Conservation (phyloP, 35 echinoderm and acorn worm species). For the Acanthaster planci region DNA sequence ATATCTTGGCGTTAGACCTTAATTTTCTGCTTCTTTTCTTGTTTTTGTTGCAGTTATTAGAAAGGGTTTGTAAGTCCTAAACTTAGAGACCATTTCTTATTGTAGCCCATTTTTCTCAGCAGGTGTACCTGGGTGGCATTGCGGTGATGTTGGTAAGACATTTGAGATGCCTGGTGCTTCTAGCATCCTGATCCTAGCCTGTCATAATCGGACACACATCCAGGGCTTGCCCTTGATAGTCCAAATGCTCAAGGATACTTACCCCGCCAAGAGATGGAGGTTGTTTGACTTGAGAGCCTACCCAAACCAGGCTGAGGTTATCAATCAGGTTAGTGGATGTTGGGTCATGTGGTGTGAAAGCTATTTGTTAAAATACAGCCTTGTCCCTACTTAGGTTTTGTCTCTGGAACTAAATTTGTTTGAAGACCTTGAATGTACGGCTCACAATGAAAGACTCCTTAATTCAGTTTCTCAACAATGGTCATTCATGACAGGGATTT, state of each 20-base stretch:
- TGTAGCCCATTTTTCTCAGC: neutral
- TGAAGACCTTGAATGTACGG: too few relatives aligned
- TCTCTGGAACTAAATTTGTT: too few relatives aligned
- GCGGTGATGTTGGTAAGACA: conserved; percentile 59
- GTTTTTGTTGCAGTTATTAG: too few relatives aligned
- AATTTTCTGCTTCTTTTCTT: too few relatives aligned
- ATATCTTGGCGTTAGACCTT: too few relatives aligned
- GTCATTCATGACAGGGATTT: too few relatives aligned
- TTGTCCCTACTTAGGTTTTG: too few relatives aligned
- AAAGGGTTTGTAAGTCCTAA: too few relatives aligned
- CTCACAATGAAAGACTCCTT: too few relatives aligned
- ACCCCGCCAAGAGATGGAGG: conserved; percentile 32
- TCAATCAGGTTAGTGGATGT: conserved; percentile 4
- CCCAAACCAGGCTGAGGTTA: conserved; percentile 4
- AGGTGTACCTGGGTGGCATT: conserved; percentile 42
- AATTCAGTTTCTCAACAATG: too few relatives aligned
- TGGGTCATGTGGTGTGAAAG: too few relatives aligned
- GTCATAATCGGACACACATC: conserved; percentile 25
- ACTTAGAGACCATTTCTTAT: neutral
- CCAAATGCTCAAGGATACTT: neutral
- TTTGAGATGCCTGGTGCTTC: conserved; percentile 26
- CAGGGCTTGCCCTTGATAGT: conserved; percentile 30
- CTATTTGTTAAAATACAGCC: too few relatives aligned
- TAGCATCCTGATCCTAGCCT: conserved; percentile 40
- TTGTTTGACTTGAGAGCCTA: conserved; percentile 21